A percentile compares a stretch with the other conserved stretches of the same genome.
phyloP scores from a whole-genome alignment of 2,113 vertebrate species.

The Ageneiosus marmoratus region DNA sequence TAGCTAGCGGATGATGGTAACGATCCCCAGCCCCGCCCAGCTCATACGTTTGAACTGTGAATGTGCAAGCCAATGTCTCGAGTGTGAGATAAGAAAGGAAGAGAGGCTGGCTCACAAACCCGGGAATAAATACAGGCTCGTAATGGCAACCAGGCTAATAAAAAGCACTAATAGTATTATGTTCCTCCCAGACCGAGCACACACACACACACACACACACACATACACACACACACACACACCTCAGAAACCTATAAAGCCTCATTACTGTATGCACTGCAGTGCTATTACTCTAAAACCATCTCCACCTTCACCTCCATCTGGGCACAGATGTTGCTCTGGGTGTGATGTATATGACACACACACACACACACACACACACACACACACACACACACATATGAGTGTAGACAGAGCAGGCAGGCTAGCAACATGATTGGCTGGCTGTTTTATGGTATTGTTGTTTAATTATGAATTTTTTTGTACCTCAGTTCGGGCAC shows the following conservation, averaged over 20 bases:
- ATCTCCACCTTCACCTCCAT: neutral
- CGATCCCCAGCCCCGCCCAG: too few relatives aligned
- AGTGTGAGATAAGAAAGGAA: neutral
- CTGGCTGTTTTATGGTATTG: slow-evolving; percentile 62
- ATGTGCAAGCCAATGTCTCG: neutral
- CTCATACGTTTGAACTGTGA: neutral
- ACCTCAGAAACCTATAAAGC: slow-evolving; percentile 77
- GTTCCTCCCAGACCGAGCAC: slow-evolving; percentile 36
- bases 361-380: slow-evolving; percentile 36
- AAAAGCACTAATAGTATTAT: slow-evolving; percentile 48
- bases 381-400: slow-evolving; percentile 34
- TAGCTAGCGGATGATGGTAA: too few relatives aligned
- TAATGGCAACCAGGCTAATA: neutral
- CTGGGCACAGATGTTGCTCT: slow-evolving; percentile 16
- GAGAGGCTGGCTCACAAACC: slow-evolving; percentile 5
- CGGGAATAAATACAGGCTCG: neutral
- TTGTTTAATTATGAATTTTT: slow-evolving; percentile 31
- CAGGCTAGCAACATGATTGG: neutral
- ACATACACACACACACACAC: slow-evolving; percentile 52
- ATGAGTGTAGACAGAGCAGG: slow-evolving; percentile 33
- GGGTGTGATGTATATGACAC: slow-evolving; percentile 23
- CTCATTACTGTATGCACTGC: slow-evolving; percentile 74
- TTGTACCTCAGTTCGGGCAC: slow-evolving; percentile 77
- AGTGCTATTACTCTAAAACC: slow-evolving; percentile 50
- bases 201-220: slow-evolving; percentile 23